phyloP scores from a whole-genome alignment of 1,140 invertebrate species.

The Drosophila carrolli region DNA sequence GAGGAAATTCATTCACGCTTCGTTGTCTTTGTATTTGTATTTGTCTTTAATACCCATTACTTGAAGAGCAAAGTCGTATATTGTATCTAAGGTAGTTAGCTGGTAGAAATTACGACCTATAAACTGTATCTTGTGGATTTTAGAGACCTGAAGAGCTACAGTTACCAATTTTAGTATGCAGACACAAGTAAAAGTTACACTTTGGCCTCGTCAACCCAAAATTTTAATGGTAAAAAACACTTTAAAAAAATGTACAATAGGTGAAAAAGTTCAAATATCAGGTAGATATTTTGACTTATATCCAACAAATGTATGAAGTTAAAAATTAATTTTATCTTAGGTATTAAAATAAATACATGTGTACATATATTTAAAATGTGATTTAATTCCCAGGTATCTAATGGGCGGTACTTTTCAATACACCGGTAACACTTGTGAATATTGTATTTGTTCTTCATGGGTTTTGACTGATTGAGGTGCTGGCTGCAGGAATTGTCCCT shows the following conservation, averaged over 20 bases:
- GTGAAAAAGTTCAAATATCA: too few species aligned
- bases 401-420: background rate
- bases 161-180: background rate
- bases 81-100: background rate
- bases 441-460: conserved; percentile 61
- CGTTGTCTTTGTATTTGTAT: conserved; percentile 50
- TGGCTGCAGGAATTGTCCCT: conserved; percentile 46
- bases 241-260: too few species aligned
- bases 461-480: conserved; percentile 76
- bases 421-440: conserved; percentile 9
- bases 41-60: conserved; percentile 35
- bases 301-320: too few species aligned
- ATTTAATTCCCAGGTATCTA: background rate
- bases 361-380: too few species aligned
- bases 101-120: background rate
- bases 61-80: conserved; percentile 1
- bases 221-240: too few species aligned
- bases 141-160: background rate
- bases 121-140: background rate
- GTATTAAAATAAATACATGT: too few species aligned
- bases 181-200: background rate
- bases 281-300: too few species aligned
- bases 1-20: conserved; percentile 77
- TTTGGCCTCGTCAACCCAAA: too few species aligned
- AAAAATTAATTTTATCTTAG: too few species aligned